Percentiles rank a stretch among this genome's conserved stretches.
Conservation (phyloP, 2,113 vertebrate genomes). For the Trematocara variabile region DNA sequence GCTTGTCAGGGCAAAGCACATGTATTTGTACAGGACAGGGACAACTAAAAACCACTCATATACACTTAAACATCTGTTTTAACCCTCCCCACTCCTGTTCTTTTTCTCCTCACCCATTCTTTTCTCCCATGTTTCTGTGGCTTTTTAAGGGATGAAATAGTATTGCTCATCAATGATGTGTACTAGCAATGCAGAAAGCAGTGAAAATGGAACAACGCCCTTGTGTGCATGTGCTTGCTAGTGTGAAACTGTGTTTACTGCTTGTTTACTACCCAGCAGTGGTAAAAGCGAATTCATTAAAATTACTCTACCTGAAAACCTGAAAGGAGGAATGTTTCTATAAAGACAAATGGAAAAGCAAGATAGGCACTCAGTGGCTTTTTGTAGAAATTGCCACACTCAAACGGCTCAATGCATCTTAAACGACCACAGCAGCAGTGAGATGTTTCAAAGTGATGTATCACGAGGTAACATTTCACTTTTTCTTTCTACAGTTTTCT, state of each 20-base stretch:
- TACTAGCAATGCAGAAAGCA: not conserved
- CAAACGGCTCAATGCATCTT: not conserved
- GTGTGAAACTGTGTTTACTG: conserved; percentile 29
- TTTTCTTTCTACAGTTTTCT: conserved; percentile 73
- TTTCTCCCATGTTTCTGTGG: conserved; percentile 10
- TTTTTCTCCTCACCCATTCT: not conserved
- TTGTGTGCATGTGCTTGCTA: conserved; percentile 1
- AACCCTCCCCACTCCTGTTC: conserved; percentile 3
- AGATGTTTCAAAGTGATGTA: not conserved
- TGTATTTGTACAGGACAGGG: conserved; percentile 48
- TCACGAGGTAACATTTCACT: not conserved
- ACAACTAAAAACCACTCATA: conserved; percentile 51
- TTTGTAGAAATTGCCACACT: not conserved
- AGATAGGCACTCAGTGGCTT: not conserved
- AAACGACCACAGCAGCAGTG: not conserved
- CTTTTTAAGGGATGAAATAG: conserved; percentile 34
- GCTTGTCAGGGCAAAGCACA: conserved; percentile 68
- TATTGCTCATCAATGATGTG: not conserved
- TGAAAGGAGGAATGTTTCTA: not conserved
- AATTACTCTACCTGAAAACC: conserved; percentile 26
- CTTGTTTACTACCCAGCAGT: conserved; percentile 29
- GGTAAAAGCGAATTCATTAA: conserved; percentile 33
- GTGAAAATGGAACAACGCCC: conserved; percentile 14
- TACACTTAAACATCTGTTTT: conserved; percentile 41
- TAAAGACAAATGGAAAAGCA: not conserved